Evolutionary conservation across 92 coral and sea anemone species (phyloP), one percentile per base, ranked within the genome.

Genomic region (Galaxea fascicularis): DNA sequence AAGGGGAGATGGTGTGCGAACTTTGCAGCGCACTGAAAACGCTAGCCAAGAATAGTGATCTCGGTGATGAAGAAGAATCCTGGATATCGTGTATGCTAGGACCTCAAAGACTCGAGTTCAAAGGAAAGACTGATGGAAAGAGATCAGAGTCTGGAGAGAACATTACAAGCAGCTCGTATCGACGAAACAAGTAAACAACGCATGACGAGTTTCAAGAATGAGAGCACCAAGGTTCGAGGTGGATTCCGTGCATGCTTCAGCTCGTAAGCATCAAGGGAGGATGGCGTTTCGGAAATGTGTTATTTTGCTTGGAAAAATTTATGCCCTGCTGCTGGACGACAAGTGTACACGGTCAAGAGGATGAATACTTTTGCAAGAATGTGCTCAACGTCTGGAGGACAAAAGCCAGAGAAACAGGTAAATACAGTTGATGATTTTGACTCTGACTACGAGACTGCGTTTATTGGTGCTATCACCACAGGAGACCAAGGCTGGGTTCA

Each of bases 161-260:
- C 71, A 25, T 71, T 82, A 21, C 86, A 71, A 49, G 79, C 86
- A 82, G 86, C 79, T 52, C 70, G 71, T 13, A 52, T 82, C 46
- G 79, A 69, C 45, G 86, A 82, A 82, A 82, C 71, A 45, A 71
- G 79, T 59, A 82, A 82, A 31, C 79, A 73, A 39, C 88, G 63
- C 65, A 74, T 62, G 71, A 63, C 74, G 65, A 74, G 82, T 82
- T 41, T 74, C 68, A 65, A 67, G 51, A 65, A 22, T 28, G 86
- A 71, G 31, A 51, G 56, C 47, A 53, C 44, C 68, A 71, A 66
- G 26, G 71, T 80, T 45, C 41, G 21, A 60, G 8, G 66, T 60
- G 66, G 66, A 60, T 80, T 14, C 16, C 18, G 45, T 45, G 24
- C 58, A 24, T 21, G 29, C 69, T 22, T 8, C 18, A 81, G 86